phyloP scores from a whole-genome alignment of 2,888 invertebrate species.

The Mesoligia furuncula region DNA sequence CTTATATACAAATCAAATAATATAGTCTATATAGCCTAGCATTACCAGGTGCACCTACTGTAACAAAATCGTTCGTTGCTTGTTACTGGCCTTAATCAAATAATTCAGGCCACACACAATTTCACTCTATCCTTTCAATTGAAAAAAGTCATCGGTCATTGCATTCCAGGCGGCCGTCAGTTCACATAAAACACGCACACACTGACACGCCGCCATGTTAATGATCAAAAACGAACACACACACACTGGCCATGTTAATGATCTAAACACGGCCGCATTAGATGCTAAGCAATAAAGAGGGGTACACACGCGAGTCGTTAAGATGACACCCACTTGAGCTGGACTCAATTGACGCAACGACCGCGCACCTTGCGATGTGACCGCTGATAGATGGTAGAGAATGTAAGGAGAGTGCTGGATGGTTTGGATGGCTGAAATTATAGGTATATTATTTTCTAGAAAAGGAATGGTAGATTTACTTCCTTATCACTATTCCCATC shows the following conservation, averaged over 20 bases:
- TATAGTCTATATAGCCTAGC: background rate
- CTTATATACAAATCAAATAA: background rate
- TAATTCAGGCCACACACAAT: conserved; percentile 53
- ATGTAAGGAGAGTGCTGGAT: background rate
- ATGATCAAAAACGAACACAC: conserved; percentile 54
- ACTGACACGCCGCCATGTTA: conserved; percentile 36
- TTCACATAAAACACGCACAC: conserved; percentile 50
- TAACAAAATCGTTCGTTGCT: background rate
- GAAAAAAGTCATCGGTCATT: conserved; percentile 61
- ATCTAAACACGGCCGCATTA: conserved; percentile 63
- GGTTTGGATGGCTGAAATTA: background rate
- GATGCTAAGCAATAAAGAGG: conserved; percentile 67
- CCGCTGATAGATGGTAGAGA: background rate
- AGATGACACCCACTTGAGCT: conserved; percentile 65
- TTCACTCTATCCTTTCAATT: conserved; percentile 53
- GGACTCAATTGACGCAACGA: conserved; percentile 59
- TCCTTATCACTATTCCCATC: background rate
- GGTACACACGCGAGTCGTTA: conserved; percentile 61
- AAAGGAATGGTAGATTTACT: background rate
- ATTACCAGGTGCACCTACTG: conserved; percentile 20
- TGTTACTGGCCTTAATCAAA: conserved; percentile 33
- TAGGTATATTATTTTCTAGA: background rate
- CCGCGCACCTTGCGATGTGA: conserved; percentile 63
- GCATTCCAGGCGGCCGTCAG: conserved; percentile 50
- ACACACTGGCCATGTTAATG: conserved; percentile 54